phyloP scores from a whole-genome alignment of 2,113 vertebrate genomes.

The Lonchura striata region DNA sequence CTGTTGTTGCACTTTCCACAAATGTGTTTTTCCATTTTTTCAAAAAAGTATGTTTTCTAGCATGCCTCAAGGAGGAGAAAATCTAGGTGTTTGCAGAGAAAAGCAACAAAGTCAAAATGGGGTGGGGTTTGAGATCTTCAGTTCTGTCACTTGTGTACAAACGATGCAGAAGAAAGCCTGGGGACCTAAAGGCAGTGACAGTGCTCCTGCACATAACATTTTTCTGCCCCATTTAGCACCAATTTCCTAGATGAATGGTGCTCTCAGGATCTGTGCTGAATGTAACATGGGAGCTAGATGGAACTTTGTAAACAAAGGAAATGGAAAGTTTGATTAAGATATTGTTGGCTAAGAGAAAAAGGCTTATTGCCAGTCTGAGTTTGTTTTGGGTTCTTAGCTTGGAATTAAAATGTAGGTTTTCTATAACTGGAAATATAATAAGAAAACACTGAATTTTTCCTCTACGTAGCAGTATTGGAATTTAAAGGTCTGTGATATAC shows the following conservation, averaged over 20 bases:
- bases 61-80: not conserved
- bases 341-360: constrained; percentile 52
- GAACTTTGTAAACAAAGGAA: constrained; percentile 66
- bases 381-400: constrained; percentile 53
- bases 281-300: constrained; percentile 12
- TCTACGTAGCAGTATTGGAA: constrained; percentile 26
- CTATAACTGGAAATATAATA: constrained; percentile 32
- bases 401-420: constrained; percentile 45
- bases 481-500: constrained; percentile 4
- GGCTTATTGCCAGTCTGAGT: constrained; percentile 29
- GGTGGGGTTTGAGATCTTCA: not conserved
- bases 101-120: not conserved
- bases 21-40: not conserved
- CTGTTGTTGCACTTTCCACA: not conserved
- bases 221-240: not conserved
- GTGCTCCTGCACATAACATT: not conserved
- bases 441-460: constrained; percentile 41
- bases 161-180: not conserved
- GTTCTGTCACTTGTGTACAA: not conserved
- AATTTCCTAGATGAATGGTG: constrained; percentile 15
- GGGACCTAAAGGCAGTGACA: not conserved
- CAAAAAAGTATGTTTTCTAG: not conserved
- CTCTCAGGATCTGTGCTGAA: constrained; percentile 20
- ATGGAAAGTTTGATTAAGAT: constrained; percentile 62
- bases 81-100: not conserved